Evolutionary conservation across 2,113 vertebrate genomes (phyloP).

Genomic region (Engraulis encrasicolus): DNA sequence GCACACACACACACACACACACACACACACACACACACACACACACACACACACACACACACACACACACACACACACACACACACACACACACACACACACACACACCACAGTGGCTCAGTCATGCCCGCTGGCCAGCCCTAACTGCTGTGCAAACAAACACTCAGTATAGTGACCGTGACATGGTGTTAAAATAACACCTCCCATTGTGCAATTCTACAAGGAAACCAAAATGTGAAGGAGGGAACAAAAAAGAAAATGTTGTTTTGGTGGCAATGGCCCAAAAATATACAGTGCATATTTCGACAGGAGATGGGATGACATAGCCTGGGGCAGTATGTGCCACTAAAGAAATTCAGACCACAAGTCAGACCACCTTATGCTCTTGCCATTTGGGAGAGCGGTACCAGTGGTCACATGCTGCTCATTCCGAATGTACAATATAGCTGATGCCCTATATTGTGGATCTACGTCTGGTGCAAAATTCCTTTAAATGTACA

Average conservation of each 20-base stretch:
- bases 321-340: background rate
- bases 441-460: background rate
- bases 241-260: background rate
- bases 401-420: background rate
- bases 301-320: background rate
- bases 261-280: background rate
- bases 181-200: background rate
- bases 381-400: background rate
- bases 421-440: background rate
- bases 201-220: background rate
- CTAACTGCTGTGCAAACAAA: background rate
- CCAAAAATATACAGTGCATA: background rate
- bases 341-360: background rate
- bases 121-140: background rate
- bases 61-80: too few relatives aligned
- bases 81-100: too few relatives aligned
- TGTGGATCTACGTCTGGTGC: background rate
- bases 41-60: too few relatives aligned
- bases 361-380: background rate
- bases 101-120: background rate
- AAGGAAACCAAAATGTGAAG: background rate
- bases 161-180: background rate
- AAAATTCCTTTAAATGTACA: too few relatives aligned
- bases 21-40: too few relatives aligned
- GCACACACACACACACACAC: too few relatives aligned